phyloP scores from a whole-genome alignment of 2,888 invertebrate species.

The Pseudoips prasinana region DNA sequence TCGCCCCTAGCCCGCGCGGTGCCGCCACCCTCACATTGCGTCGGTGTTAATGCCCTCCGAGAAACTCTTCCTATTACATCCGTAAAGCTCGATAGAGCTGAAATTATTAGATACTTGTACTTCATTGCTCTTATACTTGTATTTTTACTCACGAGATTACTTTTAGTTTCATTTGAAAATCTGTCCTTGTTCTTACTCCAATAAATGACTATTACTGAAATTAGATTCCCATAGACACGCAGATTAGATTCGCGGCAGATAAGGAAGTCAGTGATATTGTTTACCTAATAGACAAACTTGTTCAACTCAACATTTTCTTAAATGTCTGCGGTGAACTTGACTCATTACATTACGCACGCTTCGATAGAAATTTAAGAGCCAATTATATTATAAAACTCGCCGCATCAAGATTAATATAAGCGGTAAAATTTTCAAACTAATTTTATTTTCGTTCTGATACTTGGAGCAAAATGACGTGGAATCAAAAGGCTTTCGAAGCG shows the following conservation, averaged over 20 bases:
- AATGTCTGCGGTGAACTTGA: too few species aligned
- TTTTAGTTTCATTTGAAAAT: constrained; percentile 2
- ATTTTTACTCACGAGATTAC: constrained; percentile 5
- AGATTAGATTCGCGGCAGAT: too few species aligned
- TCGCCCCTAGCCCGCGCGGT: constrained; percentile 32
- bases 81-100: constrained; percentile 20
- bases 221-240: too few species aligned
- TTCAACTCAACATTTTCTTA: too few species aligned
- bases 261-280: too few species aligned
- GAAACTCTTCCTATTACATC: constrained; percentile 31
- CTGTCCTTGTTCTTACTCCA: not conserved
- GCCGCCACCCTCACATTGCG: constrained; percentile 43
- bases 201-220: too few species aligned
- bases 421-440: constrained; percentile 3
- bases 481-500: constrained; percentile 17
- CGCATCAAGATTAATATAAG: too few species aligned
- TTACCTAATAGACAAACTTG: too few species aligned
- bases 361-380: too few species aligned
- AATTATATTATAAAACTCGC: too few species aligned
- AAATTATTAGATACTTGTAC: constrained; percentile 17
- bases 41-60: constrained; percentile 50
- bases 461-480: constrained; percentile 17
- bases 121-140: constrained; percentile 9
- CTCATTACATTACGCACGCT: too few species aligned
- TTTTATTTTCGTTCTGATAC: constrained; percentile 21